Evolutionary conservation across 2,888 invertebrate genomes (phyloP), one percentile per base, ranked within the genome.

Genomic region (Pyrocoelia pectoralis): DNA sequence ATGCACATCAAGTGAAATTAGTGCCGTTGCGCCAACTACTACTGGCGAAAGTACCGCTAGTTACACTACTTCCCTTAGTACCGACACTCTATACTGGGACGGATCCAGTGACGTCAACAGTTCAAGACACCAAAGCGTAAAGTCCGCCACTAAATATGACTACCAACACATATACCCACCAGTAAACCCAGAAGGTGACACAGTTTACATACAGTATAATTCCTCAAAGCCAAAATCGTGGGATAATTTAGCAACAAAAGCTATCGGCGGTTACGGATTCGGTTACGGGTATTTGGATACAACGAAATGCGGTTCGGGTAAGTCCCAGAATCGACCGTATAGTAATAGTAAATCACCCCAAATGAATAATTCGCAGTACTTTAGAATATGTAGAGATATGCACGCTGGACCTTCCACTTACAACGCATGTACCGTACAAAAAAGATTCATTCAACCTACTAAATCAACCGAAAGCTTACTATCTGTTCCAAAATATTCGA

Each of bases 191-290:
- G 52, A 19, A 12, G 80, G 55, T 77, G 84, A 79, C 74, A 83
- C 75, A 73, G 83, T 76, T 74, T 85, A 71, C 66, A 76, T 78
- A 3, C 84, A 84, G 61, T 86, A 84, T 70, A 82, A 82, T 43
- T 79, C 83, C 0, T 80, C 79, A 0, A 95, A 94, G 75, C 94
- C 94, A 0, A 94, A 94, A 78, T 94, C 94, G 0, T 94, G 94
- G 94, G 94, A 94, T 77, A 94, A 94, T 80, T 82, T 95, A 56
- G 91, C 94, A 0, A 93, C 93, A 1, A 94, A 93, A 81, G 90
- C 91, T 0, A 90, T 92, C 69, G 93, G 93, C 0, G 94, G 93
- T 0, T 94, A 94, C 70, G 93, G 93, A 1, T 94, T 93, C 73
- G 94, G 94, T 70, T 94, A 93, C 74, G 94, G 93, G 5, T 94